These are phyloP conservation scores for Himalopsyche kuldschensis DNA, from an alignment of 2,888 invertebrate species.

Conservation along the genomic window DNA sequence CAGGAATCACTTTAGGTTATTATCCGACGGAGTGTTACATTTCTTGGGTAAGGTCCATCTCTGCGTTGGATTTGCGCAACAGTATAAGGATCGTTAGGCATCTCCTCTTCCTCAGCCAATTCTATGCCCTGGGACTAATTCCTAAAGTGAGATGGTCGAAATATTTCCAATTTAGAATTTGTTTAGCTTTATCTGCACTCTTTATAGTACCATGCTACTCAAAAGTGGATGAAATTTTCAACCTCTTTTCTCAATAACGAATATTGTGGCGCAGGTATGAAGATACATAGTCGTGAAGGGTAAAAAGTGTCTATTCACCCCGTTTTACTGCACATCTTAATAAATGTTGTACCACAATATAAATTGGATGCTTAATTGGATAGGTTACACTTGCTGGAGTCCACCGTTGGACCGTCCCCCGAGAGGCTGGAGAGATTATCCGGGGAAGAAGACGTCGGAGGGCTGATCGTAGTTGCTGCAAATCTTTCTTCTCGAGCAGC, in stretches of 20 bases:
- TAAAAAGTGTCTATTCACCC: too few relatives aligned
- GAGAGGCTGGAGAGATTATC: slow-evolving; percentile 72
- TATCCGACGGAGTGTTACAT: slow-evolving; percentile 4
- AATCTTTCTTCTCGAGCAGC: slow-evolving; percentile 78
- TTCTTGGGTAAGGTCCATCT: not conserved
- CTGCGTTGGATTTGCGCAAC: slow-evolving; percentile 7
- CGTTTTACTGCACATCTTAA: too few relatives aligned
- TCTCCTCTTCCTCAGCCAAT: slow-evolving; percentile 67
- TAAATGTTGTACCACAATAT: not conserved
- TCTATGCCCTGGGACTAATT: slow-evolving; percentile 85
- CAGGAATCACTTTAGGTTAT: slow-evolving; percentile 57
- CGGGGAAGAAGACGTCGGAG: slow-evolving; percentile 45
- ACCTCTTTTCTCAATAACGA: too few relatives aligned
- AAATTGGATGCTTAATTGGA: slow-evolving; percentile 15
- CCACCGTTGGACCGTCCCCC: slow-evolving; percentile 78
- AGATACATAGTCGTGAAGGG: too few relatives aligned
- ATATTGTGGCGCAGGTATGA: too few relatives aligned
- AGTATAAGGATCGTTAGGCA: slow-evolving; percentile 69
- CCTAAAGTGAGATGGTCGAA: slow-evolving; percentile 51
- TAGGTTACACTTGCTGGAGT: slow-evolving; percentile 81
- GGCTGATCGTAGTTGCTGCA: slow-evolving; percentile 72
- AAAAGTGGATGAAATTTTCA: too few relatives aligned
- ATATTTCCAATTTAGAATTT: not conserved
- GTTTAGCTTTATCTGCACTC: too few relatives aligned
- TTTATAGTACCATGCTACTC: too few relatives aligned